Percentiles rank a stretch among this genome's conserved stretches.
Conservation (phyloP, 2,888 invertebrate genomes). For the Drosophila ustulata region DNA sequence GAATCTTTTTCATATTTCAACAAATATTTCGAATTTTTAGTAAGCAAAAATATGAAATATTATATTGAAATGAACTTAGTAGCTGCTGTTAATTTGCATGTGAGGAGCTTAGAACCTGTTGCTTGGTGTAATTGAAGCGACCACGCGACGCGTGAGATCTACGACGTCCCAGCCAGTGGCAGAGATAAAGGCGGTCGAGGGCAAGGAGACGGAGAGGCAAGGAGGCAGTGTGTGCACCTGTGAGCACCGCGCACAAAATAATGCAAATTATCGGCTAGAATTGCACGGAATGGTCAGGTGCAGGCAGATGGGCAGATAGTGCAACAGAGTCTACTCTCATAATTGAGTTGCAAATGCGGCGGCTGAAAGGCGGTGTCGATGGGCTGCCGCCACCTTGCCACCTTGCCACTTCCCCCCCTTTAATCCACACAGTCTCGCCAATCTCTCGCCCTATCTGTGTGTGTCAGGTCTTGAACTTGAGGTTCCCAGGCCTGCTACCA, state of each 20-base stretch:
- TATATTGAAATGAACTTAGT: neutral
- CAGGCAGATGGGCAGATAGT: slow-evolving; percentile 48
- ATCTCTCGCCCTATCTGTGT: neutral
- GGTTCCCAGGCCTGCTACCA: slow-evolving; percentile 64
- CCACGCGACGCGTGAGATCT: slow-evolving; percentile 69
- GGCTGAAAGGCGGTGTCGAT: slow-evolving; percentile 38
- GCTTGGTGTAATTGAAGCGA: slow-evolving; percentile 63
- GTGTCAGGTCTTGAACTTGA: slow-evolving; percentile 29
- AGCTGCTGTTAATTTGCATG: neutral
- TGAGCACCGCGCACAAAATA: slow-evolving; percentile 63
- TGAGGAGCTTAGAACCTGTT: slow-evolving; percentile 18
- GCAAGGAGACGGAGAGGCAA: neutral
- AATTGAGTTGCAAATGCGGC: slow-evolving; percentile 76
- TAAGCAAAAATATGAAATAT: neutral
- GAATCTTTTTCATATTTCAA: neutral
- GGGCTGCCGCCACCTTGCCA: slow-evolving; percentile 3
- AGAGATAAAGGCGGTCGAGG: neutral
- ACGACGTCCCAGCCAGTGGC: slow-evolving; percentile 24
- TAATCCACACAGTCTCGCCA: neutral
- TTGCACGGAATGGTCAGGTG: slow-evolving; percentile 74
- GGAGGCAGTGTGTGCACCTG: slow-evolving; percentile 63
- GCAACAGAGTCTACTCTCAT: slow-evolving; percentile 52
- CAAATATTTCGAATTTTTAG: neutral
- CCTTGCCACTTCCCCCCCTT: neutral
- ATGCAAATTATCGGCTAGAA: slow-evolving; percentile 77